Percentiles rank a stretch among this genome's conserved stretches.
Evolutionary conservation across 1,140 invertebrate species (phyloP).

Genomic region (Aleiodes sp.): DNA sequence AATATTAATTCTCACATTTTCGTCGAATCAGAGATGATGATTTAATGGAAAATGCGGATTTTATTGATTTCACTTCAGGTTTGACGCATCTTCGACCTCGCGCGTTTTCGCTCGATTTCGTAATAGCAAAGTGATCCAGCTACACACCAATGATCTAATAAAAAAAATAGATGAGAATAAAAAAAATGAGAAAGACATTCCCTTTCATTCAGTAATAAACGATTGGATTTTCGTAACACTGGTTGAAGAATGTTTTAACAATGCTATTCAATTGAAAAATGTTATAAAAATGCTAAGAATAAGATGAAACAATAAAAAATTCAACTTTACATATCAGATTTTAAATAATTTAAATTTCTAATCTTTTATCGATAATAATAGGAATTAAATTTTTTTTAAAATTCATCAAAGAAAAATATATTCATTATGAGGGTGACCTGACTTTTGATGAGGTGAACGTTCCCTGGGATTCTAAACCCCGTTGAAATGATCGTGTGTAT

Average conservation of each 20-base stretch:
- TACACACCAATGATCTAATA: slow-evolving; percentile 1
- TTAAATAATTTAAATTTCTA: too few species aligned
- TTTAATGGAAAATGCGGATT: background rate
- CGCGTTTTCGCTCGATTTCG: background rate
- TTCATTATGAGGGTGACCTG: background rate
- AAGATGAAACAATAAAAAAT: background rate
- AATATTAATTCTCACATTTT: background rate
- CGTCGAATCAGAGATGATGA: background rate
- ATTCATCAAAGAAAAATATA: too few species aligned
- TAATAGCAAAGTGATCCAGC: background rate
- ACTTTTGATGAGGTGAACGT: background rate
- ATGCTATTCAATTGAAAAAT: background rate
- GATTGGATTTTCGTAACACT: slow-evolving; percentile 3
- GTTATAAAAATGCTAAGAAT: background rate
- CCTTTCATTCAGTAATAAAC: background rate
- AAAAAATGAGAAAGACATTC: background rate
- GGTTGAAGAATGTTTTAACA: background rate
- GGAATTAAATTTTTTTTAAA: too few species aligned
- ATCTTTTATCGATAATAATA: background rate
- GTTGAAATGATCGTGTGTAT: background rate
- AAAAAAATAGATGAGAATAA: background rate
- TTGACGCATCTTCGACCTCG: slow-evolving; percentile 22
- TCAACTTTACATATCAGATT: too few species aligned
- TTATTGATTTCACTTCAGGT: slow-evolving; percentile 33
- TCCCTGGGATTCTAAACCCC: background rate